These are phyloP conservation scores for Eospalax fontanierii DNA, from an alignment of 2,797 vertebrate species.

Conservation along the genomic window DNA sequence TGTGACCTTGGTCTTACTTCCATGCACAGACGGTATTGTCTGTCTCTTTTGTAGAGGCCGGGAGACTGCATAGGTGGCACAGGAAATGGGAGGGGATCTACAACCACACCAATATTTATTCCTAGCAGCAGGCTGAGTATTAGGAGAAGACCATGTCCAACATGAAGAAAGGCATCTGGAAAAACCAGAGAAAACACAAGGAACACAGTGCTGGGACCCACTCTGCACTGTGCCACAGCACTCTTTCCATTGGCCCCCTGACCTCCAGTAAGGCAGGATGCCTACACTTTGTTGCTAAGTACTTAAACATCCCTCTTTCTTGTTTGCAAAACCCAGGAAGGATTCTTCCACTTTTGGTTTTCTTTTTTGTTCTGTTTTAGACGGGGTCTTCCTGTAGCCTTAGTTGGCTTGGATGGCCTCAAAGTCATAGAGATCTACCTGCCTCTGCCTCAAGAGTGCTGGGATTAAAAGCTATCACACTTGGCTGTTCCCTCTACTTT, in stretches of 20 bases:
- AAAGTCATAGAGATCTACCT: too few species aligned
- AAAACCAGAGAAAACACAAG: background rate
- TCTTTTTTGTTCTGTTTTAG: too few species aligned
- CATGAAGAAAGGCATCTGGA: background rate
- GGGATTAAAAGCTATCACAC: too few species aligned
- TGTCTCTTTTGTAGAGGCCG: background rate
- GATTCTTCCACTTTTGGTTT: too few species aligned
- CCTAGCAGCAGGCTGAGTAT: background rate
- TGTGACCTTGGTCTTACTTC: background rate
- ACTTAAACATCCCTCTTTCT: background rate
- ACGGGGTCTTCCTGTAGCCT: too few species aligned
- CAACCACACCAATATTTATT: background rate
- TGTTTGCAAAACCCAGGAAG: background rate
- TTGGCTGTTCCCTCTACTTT: background rate
- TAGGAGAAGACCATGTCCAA: background rate
- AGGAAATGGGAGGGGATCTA: background rate
- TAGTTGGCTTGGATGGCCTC: too few species aligned
- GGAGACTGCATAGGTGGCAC: background rate
- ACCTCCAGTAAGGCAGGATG: background rate
- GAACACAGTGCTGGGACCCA: background rate
- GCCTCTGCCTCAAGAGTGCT: too few species aligned
- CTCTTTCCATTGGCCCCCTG: background rate
- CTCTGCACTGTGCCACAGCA: rapidly evolving
- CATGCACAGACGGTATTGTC: background rate
- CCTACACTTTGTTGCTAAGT: background rate